Evolutionary conservation across 1,140 invertebrate genomes (phyloP).

Genomic region (Himalopsyche phryganea): DNA sequence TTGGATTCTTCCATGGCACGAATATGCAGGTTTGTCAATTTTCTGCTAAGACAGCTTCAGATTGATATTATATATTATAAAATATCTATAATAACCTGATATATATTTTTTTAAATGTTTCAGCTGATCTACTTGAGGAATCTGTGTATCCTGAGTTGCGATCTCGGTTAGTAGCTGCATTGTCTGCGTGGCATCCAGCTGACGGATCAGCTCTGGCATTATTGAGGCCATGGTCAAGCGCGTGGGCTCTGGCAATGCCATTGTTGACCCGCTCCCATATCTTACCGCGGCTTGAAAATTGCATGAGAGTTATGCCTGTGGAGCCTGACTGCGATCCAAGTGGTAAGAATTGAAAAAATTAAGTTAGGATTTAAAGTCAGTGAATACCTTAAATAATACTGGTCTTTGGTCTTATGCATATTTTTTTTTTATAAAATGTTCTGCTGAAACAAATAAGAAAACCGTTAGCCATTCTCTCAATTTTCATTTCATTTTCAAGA

Average conservation of each 20-base stretch:
- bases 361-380: no score
- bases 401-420: not conserved
- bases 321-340: slow-evolving; percentile 59
- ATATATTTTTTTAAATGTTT: no score
- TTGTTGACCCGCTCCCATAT: slow-evolving; percentile 87
- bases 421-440: not conserved
- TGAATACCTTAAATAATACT: no score
- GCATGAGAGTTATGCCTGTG: slow-evolving; percentile 70
- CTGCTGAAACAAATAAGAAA: no score
- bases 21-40: slow-evolving; percentile 37
- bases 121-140: slow-evolving; percentile 63
- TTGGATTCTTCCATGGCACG: slow-evolving; percentile 94
- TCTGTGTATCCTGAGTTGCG: slow-evolving; percentile 89
- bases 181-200: slow-evolving; percentile 88
- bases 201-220: slow-evolving; percentile 90
- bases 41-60: not conserved
- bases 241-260: slow-evolving; percentile 75
- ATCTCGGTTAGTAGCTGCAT: slow-evolving; percentile 83
- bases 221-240: slow-evolving; percentile 86
- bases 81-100: no score
- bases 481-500: no score
- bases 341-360: slow-evolving; percentile 7
- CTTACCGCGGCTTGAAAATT: slow-evolving; percentile 81
- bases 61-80: not conserved
- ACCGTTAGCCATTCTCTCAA: no score